Percentiles rank a stretch among this genome's conserved stretches.
Conservation (phyloP, 2,797 vertebrate species). For the Eulemur coronatus region DNA sequence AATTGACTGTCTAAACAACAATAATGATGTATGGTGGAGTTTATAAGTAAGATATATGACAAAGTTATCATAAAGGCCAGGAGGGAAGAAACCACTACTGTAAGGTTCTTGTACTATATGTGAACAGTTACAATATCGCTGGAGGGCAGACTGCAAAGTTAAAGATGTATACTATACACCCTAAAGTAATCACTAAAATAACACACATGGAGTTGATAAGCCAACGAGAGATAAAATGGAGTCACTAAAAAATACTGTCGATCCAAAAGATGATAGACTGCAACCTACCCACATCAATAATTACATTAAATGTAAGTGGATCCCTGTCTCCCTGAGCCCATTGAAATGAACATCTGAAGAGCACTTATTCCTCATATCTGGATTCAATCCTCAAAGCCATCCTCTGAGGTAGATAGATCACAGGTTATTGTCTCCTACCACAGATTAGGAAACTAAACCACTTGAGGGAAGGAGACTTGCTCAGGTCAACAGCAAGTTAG, state of each 20-base stretch:
- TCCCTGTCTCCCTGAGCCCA: not conserved
- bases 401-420: not conserved
- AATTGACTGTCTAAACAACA: not conserved
- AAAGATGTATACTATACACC: conserved; percentile 14
- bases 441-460: conserved; percentile 28
- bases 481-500: conserved; percentile 36
- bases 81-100: not conserved
- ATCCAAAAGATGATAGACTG: not conserved
- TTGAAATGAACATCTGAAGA: not conserved
- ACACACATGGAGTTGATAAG: not conserved
- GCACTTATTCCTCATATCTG: not conserved
- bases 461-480: not conserved
- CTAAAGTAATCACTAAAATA: not conserved
- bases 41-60: not conserved
- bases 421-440: not conserved
- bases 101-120: not conserved
- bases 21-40: not conserved
- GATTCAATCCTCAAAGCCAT: conserved; percentile 35
- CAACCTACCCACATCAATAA: conserved; percentile 11
- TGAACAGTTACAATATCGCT: not conserved
- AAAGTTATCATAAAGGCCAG: not conserved
- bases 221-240: conserved; percentile 1
- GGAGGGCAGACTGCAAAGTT: not conserved
- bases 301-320: conserved; percentile 33
- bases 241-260: conserved; percentile 7